Base-by-base conservation (phyloP, 2,797 vertebrate genomes). In the Helostoma temminkii region DNA sequence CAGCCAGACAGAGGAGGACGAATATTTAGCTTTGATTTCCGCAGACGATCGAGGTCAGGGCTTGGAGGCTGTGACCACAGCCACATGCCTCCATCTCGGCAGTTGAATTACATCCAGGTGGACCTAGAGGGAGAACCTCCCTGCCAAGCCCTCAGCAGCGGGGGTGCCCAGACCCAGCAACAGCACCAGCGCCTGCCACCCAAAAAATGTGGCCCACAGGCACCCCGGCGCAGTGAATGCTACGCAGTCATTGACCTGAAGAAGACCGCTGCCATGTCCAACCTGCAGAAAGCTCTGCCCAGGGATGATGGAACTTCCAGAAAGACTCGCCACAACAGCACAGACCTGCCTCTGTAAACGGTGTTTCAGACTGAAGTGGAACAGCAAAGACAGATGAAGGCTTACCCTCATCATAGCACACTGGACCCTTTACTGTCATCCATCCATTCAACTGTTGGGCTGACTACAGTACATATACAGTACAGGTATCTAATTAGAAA, bases 281-380 rank as follows among this genome's bases (percentile, higher is more conserved):
- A 93, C 87, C 91, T 99, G 90, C 98, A 99, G 92, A 95, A 97
- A 90, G 98, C 98, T 15, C 94, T 97, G 91, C 98, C 98, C 28
- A 94, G 96, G 62, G 98, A 99, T 22, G 98, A 99, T 25, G 98
- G 98, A 74, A 98, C 98, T 19, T 95, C 97, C 18, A 93, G 98
- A 92, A 99, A 99, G 92, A 99, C 98, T 54, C 95, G 98, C 75
- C 98, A 99, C 93, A 99, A 99, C 94, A 99, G 98, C 95, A 99
- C 98, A 53, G 98, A 99, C 94, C 95, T 99, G 95, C 98, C 98
- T 89, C 95, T 99, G 91, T 99, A 91, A 84, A 84, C 30, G 59
- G 69, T 75, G 74, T 83, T 76, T 42, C 42, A 61, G 69, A 90
- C 71, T 88, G 84, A 85, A 67, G 86, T 81, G 80, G 78, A 83